These are phyloP conservation scores for Cephonodes hylas DNA, from an alignment of 2,888 invertebrate genomes.

Conservation along the genomic window DNA sequence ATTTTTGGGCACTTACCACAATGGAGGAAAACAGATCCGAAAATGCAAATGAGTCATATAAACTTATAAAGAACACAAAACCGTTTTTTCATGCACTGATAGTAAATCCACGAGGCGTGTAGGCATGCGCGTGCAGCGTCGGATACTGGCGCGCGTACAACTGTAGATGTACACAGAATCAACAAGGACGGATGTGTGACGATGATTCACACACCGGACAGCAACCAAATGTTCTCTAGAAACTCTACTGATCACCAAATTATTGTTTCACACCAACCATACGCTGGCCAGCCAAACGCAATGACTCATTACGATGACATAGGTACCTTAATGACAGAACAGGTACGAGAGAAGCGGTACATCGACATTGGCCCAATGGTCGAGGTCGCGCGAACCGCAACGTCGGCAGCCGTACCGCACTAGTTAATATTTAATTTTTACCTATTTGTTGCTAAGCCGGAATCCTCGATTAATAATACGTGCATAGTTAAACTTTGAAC, in stretches of 20 bases:
- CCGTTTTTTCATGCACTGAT: constrained; percentile 67
- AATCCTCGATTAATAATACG: background rate
- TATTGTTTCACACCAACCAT: constrained; percentile 38
- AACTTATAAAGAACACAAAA: constrained; percentile 53
- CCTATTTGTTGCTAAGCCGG: background rate
- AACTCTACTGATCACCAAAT: constrained; percentile 43
- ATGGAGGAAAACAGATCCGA: constrained; percentile 34
- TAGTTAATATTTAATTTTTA: background rate
- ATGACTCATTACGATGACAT: constrained; percentile 58
- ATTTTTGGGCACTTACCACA: constrained; percentile 30
- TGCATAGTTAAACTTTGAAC: background rate
- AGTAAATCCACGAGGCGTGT: constrained; percentile 52
- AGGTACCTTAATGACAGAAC: constrained; percentile 31
- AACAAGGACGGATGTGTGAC: constrained; percentile 57
- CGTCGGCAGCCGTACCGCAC: background rate
- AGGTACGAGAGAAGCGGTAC: constrained; percentile 13
- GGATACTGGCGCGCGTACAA: constrained; percentile 41
- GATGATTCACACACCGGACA: constrained; percentile 63
- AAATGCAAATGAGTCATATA: constrained; percentile 36
- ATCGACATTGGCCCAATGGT: background rate
- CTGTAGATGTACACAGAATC: constrained; percentile 28
- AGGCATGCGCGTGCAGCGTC: constrained; percentile 63
- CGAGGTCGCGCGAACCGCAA: background rate
- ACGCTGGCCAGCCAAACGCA: constrained; percentile 31
- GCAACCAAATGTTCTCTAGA: constrained; percentile 56